Evolutionary conservation across 1,140 invertebrate species (phyloP), one percentile per base, ranked within the genome.

Genomic region (Physella acuta): DNA sequence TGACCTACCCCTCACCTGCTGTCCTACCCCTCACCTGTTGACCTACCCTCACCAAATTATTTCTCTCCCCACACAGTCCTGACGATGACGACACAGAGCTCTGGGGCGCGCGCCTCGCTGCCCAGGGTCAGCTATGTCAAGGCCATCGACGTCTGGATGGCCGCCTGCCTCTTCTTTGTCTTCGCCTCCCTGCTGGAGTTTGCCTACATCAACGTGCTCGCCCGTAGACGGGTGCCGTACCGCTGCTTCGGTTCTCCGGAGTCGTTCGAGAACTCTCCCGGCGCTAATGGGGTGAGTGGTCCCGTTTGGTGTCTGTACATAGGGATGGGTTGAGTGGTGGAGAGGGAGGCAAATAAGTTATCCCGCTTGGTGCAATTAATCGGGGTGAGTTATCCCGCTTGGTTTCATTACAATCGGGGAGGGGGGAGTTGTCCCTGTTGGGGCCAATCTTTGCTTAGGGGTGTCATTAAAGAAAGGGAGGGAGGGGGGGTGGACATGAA

Each of bases 81-180:
- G 20, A 79, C 78, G 28, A 79, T 79, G 78, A 79, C 78, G 33
- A 79, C 78, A 20, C 76, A 78, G 39, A 78, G 76, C 64, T 72
- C 78, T 28, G 74, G 74, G 34, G 75, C 78, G 4, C 72, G 74
- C 24, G 72, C 77, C 4, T 71, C 73, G 4, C 71, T 80, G 52
- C 81, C 81, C 1, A 70, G 75, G 53, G 93, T 94, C 52, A 82
- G 80, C 30, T 86, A 86, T 69, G 75, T 90, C 33, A 91, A 93
- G 91, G 92, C 92, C 8, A 84, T 94, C n/a, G 92, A 94, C 81
- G 84, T 94, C 0, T 94, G 92, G 92, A 94, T 94, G 92, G 91
- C 92, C 5, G 91, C 90, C 17, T 94, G 93, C 76, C 92, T 94
- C 89, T 88, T 93, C 66, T 94, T 93, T 62, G 92, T 94, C 2